A percentile compares a stretch with the other conserved stretches of the same genome.
phyloP scores from a whole-genome alignment of 2,888 invertebrate genomes.

The Trachelus iudaicus region DNA sequence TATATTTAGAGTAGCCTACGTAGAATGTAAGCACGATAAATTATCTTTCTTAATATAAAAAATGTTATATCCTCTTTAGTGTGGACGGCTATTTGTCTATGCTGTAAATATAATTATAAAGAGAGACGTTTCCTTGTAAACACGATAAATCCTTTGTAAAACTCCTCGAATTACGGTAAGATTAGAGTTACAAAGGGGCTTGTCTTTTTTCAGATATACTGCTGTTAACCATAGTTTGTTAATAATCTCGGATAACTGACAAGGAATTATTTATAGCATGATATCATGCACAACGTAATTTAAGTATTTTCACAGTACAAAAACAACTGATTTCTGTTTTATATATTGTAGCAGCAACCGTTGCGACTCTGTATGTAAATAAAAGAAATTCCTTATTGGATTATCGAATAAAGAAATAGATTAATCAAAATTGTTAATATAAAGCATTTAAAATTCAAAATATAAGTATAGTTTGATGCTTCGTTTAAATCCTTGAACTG shows the following conservation, averaged over 20 bases:
- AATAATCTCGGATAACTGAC: neutral
- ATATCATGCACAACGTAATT: neutral
- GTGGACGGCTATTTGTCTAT: neutral
- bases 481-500: no score
- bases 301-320: neutral
- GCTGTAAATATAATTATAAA: neutral
- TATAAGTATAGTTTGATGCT: no score
- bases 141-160: neutral
- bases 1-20: neutral
- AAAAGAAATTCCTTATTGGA: neutral
- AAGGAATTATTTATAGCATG: neutral
- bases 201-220: neutral
- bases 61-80: neutral
- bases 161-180: neutral
- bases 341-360: no score
- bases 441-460: no score
- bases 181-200: neutral
- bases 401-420: neutral
- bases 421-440: neutral
- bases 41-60: neutral
- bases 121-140: neutral
- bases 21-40: neutral
- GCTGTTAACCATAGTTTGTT: neutral
- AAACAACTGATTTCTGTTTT: neutral
- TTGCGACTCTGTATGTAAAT: neutral